Evolutionary conservation across 2,888 invertebrate species (phyloP).

Genomic region (Chalcis sispes): DNA sequence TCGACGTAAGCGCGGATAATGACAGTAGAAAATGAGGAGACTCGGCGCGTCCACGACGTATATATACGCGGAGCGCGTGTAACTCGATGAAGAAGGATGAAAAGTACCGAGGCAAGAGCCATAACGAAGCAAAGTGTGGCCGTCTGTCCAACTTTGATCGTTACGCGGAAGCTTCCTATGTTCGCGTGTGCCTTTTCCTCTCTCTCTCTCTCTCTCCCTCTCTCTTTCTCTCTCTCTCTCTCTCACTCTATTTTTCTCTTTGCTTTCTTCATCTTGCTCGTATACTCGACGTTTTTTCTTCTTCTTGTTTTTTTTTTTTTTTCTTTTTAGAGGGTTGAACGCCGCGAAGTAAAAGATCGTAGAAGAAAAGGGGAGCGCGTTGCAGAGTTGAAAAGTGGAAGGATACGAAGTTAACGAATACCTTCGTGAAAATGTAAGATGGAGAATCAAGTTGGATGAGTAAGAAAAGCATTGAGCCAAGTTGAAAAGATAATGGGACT

Average conservation of each 20-base stretch:
- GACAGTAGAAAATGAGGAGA: slow-evolving; percentile 41
- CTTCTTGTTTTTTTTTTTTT: slow-evolving; percentile 10
- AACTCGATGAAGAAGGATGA: background rate
- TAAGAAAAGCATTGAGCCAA: too few relatives aligned
- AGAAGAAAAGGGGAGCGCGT: background rate
- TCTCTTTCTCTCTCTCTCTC: background rate
- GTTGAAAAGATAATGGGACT: too few relatives aligned
- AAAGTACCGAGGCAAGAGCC: slow-evolving; percentile 11
- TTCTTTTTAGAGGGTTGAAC: background rate
- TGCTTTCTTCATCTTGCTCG: too few relatives aligned
- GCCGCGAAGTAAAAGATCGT: slow-evolving; percentile 4
- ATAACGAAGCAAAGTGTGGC: slow-evolving; percentile 52
- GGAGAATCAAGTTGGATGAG: background rate
- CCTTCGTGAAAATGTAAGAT: slow-evolving; percentile 27
- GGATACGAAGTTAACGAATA: slow-evolving; percentile 38
- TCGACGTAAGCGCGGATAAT: slow-evolving; percentile 45
- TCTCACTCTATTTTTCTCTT: too few relatives aligned
- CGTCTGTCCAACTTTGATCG: slow-evolving; percentile 49
- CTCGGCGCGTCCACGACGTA: too few relatives aligned
- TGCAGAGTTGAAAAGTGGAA: slow-evolving; percentile 33
- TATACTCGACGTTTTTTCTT: background rate
- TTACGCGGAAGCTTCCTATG: too few relatives aligned
- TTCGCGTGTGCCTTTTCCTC: background rate
- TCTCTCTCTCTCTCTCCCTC: background rate
- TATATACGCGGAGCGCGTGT: background rate